phyloP scores from a whole-genome alignment of 1,140 invertebrate species.

The Oscheius sp. region DNA sequence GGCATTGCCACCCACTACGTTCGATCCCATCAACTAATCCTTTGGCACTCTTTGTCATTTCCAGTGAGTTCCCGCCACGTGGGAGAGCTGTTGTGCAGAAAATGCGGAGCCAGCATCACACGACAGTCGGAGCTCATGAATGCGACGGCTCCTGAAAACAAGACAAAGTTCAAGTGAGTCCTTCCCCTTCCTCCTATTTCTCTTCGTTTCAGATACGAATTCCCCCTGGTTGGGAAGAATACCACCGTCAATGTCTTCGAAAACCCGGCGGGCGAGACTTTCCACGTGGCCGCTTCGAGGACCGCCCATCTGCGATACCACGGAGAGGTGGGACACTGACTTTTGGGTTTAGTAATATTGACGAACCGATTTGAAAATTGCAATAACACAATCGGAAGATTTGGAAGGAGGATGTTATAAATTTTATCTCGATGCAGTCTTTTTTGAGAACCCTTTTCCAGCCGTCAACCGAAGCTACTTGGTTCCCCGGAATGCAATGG shows the following conservation, averaged over 20 bases:
- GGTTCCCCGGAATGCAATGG: constrained; percentile 25
- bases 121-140: constrained; percentile 20
- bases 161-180: neutral
- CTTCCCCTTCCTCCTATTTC: neutral
- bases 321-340: neutral
- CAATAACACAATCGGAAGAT: neutral
- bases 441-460: constrained; percentile 1
- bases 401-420: neutral
- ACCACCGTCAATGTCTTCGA: constrained; percentile 17
- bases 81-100: constrained; percentile 28
- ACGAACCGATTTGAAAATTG: neutral
- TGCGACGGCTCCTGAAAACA: neutral
- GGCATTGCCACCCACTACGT: too few relatives aligned
- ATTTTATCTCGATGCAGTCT: neutral
- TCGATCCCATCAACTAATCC: too few relatives aligned
- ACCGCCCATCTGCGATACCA: constrained; percentile 24
- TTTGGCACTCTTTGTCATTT: neutral
- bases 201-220: constrained; percentile 12
- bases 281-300: constrained; percentile 16
- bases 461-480: constrained; percentile 16
- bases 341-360: neutral
- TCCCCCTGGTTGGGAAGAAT: constrained; percentile 24
- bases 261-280: constrained; percentile 25
- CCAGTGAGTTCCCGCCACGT: constrained; percentile 10
- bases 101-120: constrained; percentile 23